A percentile compares a stretch with the other conserved stretches of the same genome.
Conservation (phyloP, 1,140 invertebrate genomes). For the Notospermus geniculatus region DNA sequence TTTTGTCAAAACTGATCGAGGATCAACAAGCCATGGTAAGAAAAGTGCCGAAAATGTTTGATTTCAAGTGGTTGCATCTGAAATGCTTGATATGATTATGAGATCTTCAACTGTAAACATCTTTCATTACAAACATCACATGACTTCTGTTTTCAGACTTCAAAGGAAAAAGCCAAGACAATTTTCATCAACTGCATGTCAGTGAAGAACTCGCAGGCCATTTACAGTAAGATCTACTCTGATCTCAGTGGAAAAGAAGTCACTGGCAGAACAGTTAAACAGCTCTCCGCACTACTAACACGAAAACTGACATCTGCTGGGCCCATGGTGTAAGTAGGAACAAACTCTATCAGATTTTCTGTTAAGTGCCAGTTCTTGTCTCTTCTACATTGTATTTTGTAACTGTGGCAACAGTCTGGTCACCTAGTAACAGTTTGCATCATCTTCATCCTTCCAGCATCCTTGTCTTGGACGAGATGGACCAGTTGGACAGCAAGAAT, state of each 20-base stretch:
- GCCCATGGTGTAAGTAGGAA: conserved; percentile 53
- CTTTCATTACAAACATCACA: too few species aligned
- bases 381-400: too few species aligned
- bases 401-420: too few species aligned
- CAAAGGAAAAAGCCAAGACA: conserved; percentile 60
- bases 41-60: conserved; percentile 31
- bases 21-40: conserved; percentile 12
- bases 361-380: too few species aligned
- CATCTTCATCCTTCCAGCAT: conserved; percentile 78
- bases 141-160: neutral
- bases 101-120: too few species aligned
- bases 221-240: conserved; percentile 61
- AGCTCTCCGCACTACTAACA: conserved; percentile 58
- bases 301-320: conserved; percentile 60
- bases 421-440: too few species aligned
- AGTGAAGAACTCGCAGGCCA: conserved; percentile 69
- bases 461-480: conserved; percentile 92
- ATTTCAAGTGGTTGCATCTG: conserved; percentile 23
- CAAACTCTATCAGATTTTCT: too few species aligned
- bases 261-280: conserved; percentile 56
- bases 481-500: conserved; percentile 78
- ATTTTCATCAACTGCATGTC: conserved; percentile 81
- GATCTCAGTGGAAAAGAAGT: conserved; percentile 23
- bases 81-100: neutral
- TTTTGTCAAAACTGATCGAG: conserved; percentile 71